Conservation (phyloP, 2,888 invertebrate species). For the Ennomos erosarius region DNA sequence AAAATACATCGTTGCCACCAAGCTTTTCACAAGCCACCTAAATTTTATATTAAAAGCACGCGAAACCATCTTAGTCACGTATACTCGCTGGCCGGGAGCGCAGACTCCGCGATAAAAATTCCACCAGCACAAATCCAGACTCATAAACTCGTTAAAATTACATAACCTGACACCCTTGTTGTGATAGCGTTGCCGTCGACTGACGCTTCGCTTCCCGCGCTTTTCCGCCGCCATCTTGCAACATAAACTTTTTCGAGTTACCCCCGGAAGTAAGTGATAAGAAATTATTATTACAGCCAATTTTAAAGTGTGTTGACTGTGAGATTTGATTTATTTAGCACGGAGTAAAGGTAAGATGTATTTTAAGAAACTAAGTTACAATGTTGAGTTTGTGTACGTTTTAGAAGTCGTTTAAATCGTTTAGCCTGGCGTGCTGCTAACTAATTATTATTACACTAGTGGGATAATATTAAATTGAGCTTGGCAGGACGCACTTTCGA, state of each 20-base stretch:
- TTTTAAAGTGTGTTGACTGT: slow-evolving; percentile 24
- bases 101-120: slow-evolving; percentile 70
- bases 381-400: slow-evolving; percentile 23
- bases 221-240: slow-evolving; percentile 64
- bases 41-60: slow-evolving; percentile 76
- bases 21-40: slow-evolving; percentile 68
- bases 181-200: slow-evolving; percentile 43
- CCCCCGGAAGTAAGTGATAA: slow-evolving; percentile 71
- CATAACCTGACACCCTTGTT: slow-evolving; percentile 34
- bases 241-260: slow-evolving; percentile 54
- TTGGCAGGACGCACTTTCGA: slow-evolving; percentile 68
- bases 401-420: slow-evolving; percentile 48
- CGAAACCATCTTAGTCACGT: slow-evolving; percentile 74
- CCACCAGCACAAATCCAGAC: slow-evolving; percentile 56
- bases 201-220: slow-evolving; percentile 62
- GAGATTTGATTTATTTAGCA: slow-evolving; percentile 15
- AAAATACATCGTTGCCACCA: slow-evolving; percentile 70
- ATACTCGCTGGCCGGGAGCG: slow-evolving; percentile 69
- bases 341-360: slow-evolving; percentile 43
- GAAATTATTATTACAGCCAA: slow-evolving; percentile 45
- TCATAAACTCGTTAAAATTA: slow-evolving; percentile 41
- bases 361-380: slow-evolving; percentile 18
- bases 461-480: slow-evolving; percentile 70
- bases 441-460: slow-evolving; percentile 60
- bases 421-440: slow-evolving; percentile 49